These are phyloP conservation scores for Pristionchus mayeri DNA, from an alignment of 2,888 invertebrate species.

Conservation along the genomic window DNA sequence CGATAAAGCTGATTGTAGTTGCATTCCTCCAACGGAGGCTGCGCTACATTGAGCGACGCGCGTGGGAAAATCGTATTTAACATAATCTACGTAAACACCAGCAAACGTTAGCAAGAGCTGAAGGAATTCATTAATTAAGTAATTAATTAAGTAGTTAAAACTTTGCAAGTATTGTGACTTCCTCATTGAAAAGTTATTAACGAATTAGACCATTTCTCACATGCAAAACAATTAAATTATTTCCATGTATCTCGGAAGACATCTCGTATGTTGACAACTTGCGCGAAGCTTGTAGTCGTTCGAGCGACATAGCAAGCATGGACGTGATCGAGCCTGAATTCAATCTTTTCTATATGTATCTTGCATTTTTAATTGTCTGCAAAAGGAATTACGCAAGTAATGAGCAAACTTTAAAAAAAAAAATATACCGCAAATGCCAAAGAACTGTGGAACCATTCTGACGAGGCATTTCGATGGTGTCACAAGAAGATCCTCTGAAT, in stretches of 20 bases:
- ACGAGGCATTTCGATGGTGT: not conserved
- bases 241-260: not conserved
- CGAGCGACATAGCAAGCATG: not conserved
- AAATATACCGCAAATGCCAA: not conserved
- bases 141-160: too few relatives aligned
- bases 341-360: too few relatives aligned
- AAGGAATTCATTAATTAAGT: not conserved
- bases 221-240: not conserved
- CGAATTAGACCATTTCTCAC: not conserved
- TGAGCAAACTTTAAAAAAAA: not conserved
- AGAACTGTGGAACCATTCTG: not conserved
- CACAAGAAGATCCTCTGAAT: not conserved
- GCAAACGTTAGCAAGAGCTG: not conserved
- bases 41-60: not conserved
- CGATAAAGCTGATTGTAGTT: not conserved
- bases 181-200: not conserved
- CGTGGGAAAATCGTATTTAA: not conserved
- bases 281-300: not conserved
- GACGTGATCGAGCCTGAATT: not conserved
- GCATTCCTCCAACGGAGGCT: not conserved
- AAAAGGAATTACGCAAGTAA: too few relatives aligned
- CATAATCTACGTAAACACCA: not conserved
- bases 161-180: not conserved
- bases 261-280: not conserved
- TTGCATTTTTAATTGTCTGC: too few relatives aligned